Evolutionary conservation across 35 echinoderm and acorn worm species (phyloP).

Genomic region (Eucidaris tribuloides): DNA sequence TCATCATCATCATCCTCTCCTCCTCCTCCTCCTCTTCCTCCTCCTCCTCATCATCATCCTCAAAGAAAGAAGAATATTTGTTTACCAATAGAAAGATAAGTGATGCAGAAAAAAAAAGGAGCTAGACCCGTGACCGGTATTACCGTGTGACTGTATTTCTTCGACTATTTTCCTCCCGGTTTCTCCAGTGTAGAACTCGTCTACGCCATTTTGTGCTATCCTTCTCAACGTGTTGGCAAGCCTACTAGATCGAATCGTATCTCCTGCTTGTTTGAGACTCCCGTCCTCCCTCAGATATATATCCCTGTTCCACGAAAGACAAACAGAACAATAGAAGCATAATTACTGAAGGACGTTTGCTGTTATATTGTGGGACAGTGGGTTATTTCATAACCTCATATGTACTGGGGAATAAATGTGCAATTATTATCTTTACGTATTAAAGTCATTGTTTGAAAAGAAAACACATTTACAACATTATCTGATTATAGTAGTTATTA

Average conservation of each 20-base stretch:
- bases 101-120: not conserved
- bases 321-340: not conserved
- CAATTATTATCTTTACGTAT: too few relatives aligned
- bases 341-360: too few relatives aligned
- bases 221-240: constrained; percentile 32
- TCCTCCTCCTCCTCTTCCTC: not conserved
- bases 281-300: constrained; percentile 21
- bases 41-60: not conserved
- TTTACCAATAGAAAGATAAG: not conserved
- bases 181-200: constrained; percentile 30
- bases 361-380: too few relatives aligned
- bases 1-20: not conserved
- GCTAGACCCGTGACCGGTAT: not conserved
- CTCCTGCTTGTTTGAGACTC: constrained; percentile 19
- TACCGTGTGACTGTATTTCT: constrained; percentile 46
- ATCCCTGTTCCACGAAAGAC: not conserved
- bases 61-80: not conserved
- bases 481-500: too few relatives aligned
- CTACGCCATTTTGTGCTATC: constrained; percentile 23
- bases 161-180: constrained; percentile 13
- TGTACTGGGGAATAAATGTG: too few relatives aligned
- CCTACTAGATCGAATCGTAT: not conserved
- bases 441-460: too few relatives aligned
- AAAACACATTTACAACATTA: too few relatives aligned
- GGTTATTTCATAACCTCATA: too few relatives aligned